Conservation (phyloP, 2,113 vertebrate species). For the Otis tarda region DNA sequence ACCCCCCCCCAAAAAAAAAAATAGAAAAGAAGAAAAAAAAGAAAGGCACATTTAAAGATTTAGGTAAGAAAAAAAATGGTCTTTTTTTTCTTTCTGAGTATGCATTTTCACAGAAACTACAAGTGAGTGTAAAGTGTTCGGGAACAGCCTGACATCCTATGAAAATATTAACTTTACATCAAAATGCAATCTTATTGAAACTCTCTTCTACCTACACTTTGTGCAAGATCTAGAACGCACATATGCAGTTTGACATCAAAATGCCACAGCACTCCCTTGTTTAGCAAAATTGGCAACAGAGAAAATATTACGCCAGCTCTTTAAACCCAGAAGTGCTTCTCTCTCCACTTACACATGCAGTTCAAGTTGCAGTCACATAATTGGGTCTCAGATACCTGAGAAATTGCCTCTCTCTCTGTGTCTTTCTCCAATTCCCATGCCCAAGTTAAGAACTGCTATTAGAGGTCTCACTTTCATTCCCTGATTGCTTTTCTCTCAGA, state of each 20-base stretch:
- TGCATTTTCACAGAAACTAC: background rate
- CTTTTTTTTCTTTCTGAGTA: background rate
- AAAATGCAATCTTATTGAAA: background rate
- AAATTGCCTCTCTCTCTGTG: constrained; percentile 20
- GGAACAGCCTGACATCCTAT: background rate
- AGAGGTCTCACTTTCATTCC: constrained; percentile 39
- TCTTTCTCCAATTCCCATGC: background rate
- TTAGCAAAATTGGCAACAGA: background rate
- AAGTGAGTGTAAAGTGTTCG: background rate
- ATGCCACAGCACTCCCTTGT: background rate
- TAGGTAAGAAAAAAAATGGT: background rate
- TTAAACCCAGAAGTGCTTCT: background rate
- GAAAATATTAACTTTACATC: background rate
- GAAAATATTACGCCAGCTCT: constrained; percentile 7
- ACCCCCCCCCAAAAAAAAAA: no score
- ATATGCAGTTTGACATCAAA: background rate
- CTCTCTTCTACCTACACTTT: background rate
- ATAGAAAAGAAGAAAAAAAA: no score
- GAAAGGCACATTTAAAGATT: accelerated
- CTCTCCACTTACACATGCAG: constrained; percentile 21
- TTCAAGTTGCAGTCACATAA: constrained; percentile 38
- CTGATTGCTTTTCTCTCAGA: constrained; percentile 20
- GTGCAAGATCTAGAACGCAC: background rate
- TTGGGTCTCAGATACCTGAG: background rate
- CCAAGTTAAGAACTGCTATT: constrained; percentile 42